A percentile compares a stretch with the other conserved stretches of the same genome.
Evolutionary conservation across 2,888 invertebrate species (phyloP).

Genomic region (Drosophila vallismaia): DNA sequence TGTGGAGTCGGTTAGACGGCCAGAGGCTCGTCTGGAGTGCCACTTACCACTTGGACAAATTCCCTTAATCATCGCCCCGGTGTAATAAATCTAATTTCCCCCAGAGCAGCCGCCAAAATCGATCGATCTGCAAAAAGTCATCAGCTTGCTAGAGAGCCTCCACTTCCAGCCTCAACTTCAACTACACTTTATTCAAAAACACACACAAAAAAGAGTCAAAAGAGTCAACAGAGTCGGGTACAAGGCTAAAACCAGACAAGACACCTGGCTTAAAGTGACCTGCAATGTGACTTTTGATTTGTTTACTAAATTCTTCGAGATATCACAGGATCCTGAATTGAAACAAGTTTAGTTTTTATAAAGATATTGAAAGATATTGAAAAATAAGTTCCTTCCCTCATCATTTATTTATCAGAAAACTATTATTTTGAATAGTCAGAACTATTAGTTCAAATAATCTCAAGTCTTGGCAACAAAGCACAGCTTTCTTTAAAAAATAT

Average conservation of each 20-base stretch:
- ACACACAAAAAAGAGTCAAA: neutral
- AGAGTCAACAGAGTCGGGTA: neutral
- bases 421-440: too few relatives aligned
- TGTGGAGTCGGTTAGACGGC: constrained; percentile 10
- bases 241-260: neutral
- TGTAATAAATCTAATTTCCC: constrained; percentile 70
- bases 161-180: constrained; percentile 3
- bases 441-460: too few relatives aligned
- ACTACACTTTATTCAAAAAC: neutral
- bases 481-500: too few relatives aligned
- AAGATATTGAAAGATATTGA: too few relatives aligned
- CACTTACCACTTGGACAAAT: constrained; percentile 51
- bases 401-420: too few relatives aligned
- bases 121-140: constrained; percentile 20
- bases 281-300: too few relatives aligned
- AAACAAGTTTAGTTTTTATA: too few relatives aligned
- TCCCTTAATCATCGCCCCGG: constrained; percentile 54
- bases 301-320: too few relatives aligned
- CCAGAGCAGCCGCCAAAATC: constrained; percentile 39
- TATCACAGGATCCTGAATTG: too few relatives aligned
- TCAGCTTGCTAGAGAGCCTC: constrained; percentile 21
- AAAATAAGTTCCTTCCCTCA: too few relatives aligned
- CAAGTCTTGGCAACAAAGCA: too few relatives aligned
- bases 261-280: neutral
- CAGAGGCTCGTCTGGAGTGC: constrained; percentile 31